Percentiles rank a stretch among this genome's conserved stretches.
phyloP scores from a whole-genome alignment of 2,888 invertebrate genomes.

The Oeneis ivallda region DNA sequence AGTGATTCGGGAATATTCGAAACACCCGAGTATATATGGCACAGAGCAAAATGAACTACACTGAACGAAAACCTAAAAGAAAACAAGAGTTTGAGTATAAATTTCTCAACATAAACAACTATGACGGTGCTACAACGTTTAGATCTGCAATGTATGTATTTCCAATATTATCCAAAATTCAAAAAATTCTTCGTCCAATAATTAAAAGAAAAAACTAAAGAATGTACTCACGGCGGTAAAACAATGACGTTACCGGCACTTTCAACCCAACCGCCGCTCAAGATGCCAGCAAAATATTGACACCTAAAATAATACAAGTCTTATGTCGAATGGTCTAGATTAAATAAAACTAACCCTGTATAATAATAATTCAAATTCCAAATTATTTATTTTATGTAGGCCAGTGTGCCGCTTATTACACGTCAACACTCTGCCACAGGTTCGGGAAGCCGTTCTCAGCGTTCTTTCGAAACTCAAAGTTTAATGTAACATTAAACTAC shows the following conservation, averaged over 20 bases:
- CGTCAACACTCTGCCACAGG: no score
- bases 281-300: slow-evolving; percentile 95
- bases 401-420: no score
- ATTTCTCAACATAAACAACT: no score
- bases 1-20: slow-evolving; percentile 93
- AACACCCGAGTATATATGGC: slow-evolving; percentile 96
- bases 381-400: background rate
- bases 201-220: no score
- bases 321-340: background rate
- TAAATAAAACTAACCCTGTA: background rate
- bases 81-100: background rate
- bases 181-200: no score
- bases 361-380: no score
- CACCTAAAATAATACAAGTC: slow-evolving; percentile 79
- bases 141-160: no score
- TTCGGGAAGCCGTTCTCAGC: no score
- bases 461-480: no score
- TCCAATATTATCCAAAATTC: no score
- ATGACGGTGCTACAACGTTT: no score
- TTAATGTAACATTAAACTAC: no score
- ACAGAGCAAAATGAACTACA: slow-evolving; percentile 94
- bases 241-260: slow-evolving; percentile 89
- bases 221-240: slow-evolving; percentile 86
- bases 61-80: slow-evolving; percentile 87
- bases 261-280: slow-evolving; percentile 93